Conservation (phyloP, 2,797 vertebrate species). For the Ispidina picta region DNA sequence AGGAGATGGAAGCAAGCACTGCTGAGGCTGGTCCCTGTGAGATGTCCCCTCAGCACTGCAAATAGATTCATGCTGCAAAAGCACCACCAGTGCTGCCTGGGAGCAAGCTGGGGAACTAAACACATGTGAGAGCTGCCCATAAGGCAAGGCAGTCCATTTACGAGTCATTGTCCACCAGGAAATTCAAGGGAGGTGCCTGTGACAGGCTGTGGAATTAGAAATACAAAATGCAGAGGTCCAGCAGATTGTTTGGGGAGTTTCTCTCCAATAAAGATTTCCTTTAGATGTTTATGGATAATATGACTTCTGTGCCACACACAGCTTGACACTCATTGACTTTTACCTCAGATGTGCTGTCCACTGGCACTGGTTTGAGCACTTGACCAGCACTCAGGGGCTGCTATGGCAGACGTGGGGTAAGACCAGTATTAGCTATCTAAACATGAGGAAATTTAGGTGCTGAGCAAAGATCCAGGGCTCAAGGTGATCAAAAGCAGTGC, state of each 20-base stretch:
- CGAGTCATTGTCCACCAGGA: conserved; percentile 24
- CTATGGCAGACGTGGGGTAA: neutral
- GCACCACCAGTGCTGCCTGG: neutral
- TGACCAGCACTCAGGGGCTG: neutral
- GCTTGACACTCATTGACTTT: neutral
- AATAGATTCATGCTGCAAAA: neutral
- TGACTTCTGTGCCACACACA: neutral
- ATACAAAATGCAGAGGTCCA: neutral
- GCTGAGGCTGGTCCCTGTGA: neutral
- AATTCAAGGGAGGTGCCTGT: conserved; percentile 26
- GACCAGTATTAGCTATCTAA: neutral
- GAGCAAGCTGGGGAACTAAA: neutral
- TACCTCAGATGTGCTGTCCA: neutral
- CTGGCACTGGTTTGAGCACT: neutral
- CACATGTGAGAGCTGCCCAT: conserved; percentile 20
- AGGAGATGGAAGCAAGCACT: fast-evolving
- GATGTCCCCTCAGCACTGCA: neutral
- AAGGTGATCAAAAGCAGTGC: neutral
- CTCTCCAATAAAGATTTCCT: neutral
- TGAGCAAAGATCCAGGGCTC: neutral
- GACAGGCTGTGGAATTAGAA: neutral
- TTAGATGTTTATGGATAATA: neutral
- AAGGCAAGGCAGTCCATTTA: conserved; percentile 49
- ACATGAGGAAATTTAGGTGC: neutral
- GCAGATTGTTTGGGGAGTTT: neutral